Evolutionary conservation across 2,113 vertebrate genomes (phyloP), one percentile per base, ranked within the genome.

Genomic region (Climacteris rufus): DNA sequence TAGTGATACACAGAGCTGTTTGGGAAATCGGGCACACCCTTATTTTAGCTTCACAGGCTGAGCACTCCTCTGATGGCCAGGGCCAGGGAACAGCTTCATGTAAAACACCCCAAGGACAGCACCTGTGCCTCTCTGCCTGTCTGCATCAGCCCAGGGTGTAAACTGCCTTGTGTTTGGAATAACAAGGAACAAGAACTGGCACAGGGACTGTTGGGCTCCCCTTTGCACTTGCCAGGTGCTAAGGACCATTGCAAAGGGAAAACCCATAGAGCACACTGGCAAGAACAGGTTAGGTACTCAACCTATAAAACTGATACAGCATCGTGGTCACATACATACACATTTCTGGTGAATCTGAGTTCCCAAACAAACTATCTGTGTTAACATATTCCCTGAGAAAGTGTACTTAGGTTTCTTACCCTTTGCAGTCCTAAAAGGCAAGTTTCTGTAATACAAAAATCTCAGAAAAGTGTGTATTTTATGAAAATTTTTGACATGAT

Each of bases 51-150:
- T 27, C 1, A 1, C 5, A 17, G 21, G 49, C 40, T 72, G 45
- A 84, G 52, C 2, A 1, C 15, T 40, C 24, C 28, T 31, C 53
- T 25, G 61, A 23, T 2, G 13, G 11, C 37, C 64, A 57, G 45
- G 7, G 57, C 16, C 4, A 3, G 13, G 45, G 25, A 33, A 18
- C 0, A 3, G 6, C 1, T 25, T 35, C 15, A 5, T 30, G 9
- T 31, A 8, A 70, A 15, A 25, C 52, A 63, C 8, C 8, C 14
- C n/a, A 24, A 56, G 53, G 15, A 14, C 15, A 35, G 30, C 10
- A 5, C 11, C 57, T 22, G 20, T 66, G 23, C 16, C 45, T 25
- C 76, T 39, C 72, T 39, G 16, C 7, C 28, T 28, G 6, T 16
- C 25, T 56, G 11, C 16, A 10, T 21, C 6, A 2, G 12, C 19